Percentiles rank a stretch among this genome's conserved stretches.
These are phyloP conservation scores for Pardalotus punctatus DNA, from an alignment of 2,113 vertebrate species.

Conservation along the genomic window DNA sequence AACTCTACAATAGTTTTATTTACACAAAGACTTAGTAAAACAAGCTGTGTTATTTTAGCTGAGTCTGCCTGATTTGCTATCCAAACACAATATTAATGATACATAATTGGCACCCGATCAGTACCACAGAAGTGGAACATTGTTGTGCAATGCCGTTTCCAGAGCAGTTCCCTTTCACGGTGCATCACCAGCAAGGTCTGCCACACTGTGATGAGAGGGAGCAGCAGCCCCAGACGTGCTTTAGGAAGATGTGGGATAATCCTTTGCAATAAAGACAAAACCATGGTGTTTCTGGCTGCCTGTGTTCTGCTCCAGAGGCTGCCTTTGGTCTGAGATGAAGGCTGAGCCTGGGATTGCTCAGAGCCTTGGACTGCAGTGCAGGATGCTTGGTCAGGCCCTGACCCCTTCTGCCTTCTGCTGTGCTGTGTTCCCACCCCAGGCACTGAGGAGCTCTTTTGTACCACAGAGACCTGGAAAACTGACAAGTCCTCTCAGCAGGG, in stretches of 20 bases:
- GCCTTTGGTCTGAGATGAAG: background rate
- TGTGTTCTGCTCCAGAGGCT: background rate
- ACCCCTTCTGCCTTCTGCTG: background rate
- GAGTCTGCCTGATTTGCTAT: constrained; percentile 1
- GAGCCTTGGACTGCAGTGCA: background rate
- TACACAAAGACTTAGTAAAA: constrained; percentile 41
- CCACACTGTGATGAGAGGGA: background rate
- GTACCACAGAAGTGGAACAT: background rate
- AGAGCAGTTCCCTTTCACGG: background rate
- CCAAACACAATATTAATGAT: constrained; percentile 40
- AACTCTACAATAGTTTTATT: constrained; percentile 26
- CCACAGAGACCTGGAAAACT: background rate
- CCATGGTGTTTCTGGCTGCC: background rate
- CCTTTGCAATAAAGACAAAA: background rate
- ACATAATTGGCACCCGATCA: constrained; percentile 42
- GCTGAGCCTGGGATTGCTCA: background rate
- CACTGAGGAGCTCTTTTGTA: background rate
- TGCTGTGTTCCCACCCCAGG: background rate
- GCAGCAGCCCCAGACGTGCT: background rate
- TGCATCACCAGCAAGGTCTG: background rate
- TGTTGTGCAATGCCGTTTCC: constrained; percentile 46
- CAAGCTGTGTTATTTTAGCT: constrained; percentile 58
- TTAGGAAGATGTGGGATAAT: background rate
- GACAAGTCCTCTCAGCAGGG: background rate
- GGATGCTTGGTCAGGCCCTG: background rate